Evolutionary conservation across 2,888 invertebrate genomes (phyloP), one percentile per base, ranked within the genome.

Genomic region (Gari tellinella): DNA sequence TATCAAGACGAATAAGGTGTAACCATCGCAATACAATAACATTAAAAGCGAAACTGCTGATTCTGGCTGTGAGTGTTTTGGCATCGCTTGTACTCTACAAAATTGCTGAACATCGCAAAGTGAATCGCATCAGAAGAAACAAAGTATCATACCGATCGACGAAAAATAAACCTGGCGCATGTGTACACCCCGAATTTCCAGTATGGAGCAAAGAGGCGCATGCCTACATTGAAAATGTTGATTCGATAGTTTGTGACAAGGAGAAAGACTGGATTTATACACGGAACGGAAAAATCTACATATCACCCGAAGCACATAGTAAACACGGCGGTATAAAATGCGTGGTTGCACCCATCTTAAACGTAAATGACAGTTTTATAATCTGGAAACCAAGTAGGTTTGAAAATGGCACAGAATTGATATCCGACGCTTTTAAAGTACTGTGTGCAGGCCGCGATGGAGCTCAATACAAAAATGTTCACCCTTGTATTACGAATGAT

Each of bases 241-340:
- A 94, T 0, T 94, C 94, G 0, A 92, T 97, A 2, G 92, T 93
- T 15, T 97, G 97, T 88, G 93, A 93, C 14, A 68, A 81, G 1
- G 93, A 92, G 41, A 83, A 89, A 37, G 95, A 97, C 89, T 97
- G 97, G 97, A 96, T 97, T 1, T 93, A 93, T 83, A 95, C 96
- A 81, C 93, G 94, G 89, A 96, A 96, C 89, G 94, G 94, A 89
- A 90, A 86, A 23, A 94, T 94, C 72, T 90, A 90, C 56, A 94
- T 95, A 65, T 93, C 93, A 46, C 90, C 92, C 7, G 90, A 91
- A 64, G 94, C 94, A 0, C 93, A 91, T 67, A 49, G 70, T n/a
- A 86, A 82, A 49, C 88, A 91, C 78, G 93, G 93, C 2, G 85
- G 92, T 40, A 91, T 93, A 26, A 86, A 92, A 63, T 94, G 94